These are phyloP conservation scores for Perca fluviatilis DNA, from an alignment of 2,113 vertebrate genomes.

Conservation along the genomic window DNA sequence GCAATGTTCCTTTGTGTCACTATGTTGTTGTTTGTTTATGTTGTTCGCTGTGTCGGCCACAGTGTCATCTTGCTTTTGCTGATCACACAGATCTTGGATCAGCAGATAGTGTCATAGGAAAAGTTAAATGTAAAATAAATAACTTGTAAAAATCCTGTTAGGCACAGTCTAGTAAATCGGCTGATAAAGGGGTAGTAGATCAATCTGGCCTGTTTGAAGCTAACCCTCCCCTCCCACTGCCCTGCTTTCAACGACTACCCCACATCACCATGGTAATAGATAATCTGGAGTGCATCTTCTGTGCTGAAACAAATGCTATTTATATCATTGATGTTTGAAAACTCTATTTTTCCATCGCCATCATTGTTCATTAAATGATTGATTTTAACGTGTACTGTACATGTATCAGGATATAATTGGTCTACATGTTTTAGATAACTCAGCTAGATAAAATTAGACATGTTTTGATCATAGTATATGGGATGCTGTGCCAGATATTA, in stretches of 20 bases:
- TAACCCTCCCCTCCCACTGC: slow-evolving; percentile 28
- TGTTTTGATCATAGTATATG: slow-evolving; percentile 17
- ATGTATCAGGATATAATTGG: background rate
- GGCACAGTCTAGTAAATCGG: background rate
- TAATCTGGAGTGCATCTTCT: slow-evolving; percentile 12
- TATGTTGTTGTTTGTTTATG: background rate
- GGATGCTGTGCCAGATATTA: slow-evolving; percentile 5
- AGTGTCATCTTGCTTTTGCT: background rate
- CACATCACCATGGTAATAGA: slow-evolving; percentile 47
- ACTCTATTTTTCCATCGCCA: background rate
- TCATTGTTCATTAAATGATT: slow-evolving; percentile 8
- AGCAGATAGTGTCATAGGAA: background rate
- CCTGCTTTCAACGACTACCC: slow-evolving; percentile 44
- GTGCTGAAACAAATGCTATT: slow-evolving; percentile 12
- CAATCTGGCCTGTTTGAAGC: slow-evolving; percentile 26
- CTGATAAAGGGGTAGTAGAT: background rate
- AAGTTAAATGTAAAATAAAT: background rate
- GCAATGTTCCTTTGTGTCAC: background rate
- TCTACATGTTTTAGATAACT: background rate
- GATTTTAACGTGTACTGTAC: background rate
- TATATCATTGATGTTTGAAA: slow-evolving; percentile 7
- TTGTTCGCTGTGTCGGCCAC: background rate
- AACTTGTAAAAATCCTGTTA: slow-evolving; percentile 3
- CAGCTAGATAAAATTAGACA: background rate
- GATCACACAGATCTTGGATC: background rate